phyloP scores from a whole-genome alignment of 2,797 vertebrate genomes.

The Tenualosa thibaudeaui region DNA sequence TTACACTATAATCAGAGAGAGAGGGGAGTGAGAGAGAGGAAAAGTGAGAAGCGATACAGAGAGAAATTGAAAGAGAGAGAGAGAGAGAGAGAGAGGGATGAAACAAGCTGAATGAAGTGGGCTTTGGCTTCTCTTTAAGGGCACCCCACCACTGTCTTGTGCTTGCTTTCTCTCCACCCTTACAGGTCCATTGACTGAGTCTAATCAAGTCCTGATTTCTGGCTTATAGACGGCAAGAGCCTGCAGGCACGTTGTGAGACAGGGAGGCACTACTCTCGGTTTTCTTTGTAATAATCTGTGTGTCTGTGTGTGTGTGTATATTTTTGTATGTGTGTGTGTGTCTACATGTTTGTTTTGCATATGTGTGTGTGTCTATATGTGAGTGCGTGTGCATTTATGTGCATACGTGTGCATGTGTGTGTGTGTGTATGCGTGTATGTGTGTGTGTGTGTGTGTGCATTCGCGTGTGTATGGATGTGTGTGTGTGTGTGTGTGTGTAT shows the following conservation, averaged over 20 bases:
- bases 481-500: neutral
- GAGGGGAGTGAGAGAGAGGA: neutral
- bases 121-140: neutral
- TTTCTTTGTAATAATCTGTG: neutral
- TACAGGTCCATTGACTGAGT: slow-evolving; percentile 40
- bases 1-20: neutral
- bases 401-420: too few relatives aligned
- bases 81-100: neutral
- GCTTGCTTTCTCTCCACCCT: neutral
- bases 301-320: neutral
- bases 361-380: neutral
- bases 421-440: too few relatives aligned
- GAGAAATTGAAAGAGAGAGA: neutral
- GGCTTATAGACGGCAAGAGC: slow-evolving; percentile 58
- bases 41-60: neutral
- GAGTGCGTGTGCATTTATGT: neutral
- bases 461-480: too few relatives aligned
- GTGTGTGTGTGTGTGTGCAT: too few relatives aligned
- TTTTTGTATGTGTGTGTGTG: neutral
- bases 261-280: neutral
- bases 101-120: neutral
- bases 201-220: slow-evolving; percentile 48
- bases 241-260: slow-evolving; percentile 45
- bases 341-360: neutral
- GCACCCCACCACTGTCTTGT: neutral